Conservation (phyloP, 2,797 vertebrate genomes). For the Furcifer pardalis region DNA sequence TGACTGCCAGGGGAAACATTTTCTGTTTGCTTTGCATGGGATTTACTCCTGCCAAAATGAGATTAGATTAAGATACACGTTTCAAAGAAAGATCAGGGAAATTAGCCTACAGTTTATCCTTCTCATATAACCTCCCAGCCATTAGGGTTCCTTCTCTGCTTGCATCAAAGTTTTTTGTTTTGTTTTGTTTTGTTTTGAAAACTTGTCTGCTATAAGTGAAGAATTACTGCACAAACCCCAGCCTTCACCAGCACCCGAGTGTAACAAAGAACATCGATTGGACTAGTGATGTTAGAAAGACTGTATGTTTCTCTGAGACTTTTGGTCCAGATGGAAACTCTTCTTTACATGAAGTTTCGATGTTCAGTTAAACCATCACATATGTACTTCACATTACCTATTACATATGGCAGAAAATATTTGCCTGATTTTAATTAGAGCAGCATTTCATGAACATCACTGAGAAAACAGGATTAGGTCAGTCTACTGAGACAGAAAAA, state of each 20-base stretch:
- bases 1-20: slow-evolving; percentile 62
- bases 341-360: slow-evolving; percentile 60
- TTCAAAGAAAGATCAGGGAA: slow-evolving; percentile 42
- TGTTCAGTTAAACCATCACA: slow-evolving; percentile 62
- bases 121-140: slow-evolving; percentile 18
- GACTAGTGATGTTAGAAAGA: slow-evolving; percentile 32
- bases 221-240: slow-evolving; percentile 16
- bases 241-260: background rate
- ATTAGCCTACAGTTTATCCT: slow-evolving; percentile 28
- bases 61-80: slow-evolving; percentile 57
- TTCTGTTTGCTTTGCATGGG: slow-evolving; percentile 50
- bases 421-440: slow-evolving; percentile 70
- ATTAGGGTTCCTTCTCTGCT: slow-evolving; percentile 37
- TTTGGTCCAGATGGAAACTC: slow-evolving; percentile 57
- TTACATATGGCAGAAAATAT: slow-evolving; percentile 71
- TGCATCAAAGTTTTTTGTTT: background rate
- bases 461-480: slow-evolving; percentile 50
- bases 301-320: slow-evolving; percentile 28
- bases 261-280: background rate
- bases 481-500: slow-evolving; percentile 12
- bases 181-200: background rate
- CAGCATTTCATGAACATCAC: slow-evolving; percentile 41
- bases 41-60: slow-evolving; percentile 33
- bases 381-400: slow-evolving; percentile 68
- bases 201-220: slow-evolving; percentile 14